Conservation (phyloP, 2,888 invertebrate species). For the Patella depressa region DNA sequence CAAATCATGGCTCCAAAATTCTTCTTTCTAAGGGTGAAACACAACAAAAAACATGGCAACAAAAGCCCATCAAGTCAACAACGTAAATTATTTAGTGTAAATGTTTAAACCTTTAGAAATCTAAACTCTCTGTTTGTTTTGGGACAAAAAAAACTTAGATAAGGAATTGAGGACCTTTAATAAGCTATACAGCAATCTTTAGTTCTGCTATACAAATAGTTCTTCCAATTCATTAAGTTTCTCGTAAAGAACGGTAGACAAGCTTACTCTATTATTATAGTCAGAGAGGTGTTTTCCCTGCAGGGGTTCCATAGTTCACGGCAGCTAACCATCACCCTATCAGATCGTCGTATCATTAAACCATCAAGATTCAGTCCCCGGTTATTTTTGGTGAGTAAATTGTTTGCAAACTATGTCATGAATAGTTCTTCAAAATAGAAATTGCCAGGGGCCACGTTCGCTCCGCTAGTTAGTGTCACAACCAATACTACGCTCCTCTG, state of each 20-base stretch:
- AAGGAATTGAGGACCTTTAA: not conserved
- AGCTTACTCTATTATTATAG: not conserved
- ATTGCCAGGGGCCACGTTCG: conserved; percentile 10
- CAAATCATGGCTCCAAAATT: too few relatives aligned
- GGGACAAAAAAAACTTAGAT: too few relatives aligned
- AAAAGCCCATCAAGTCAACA: too few relatives aligned
- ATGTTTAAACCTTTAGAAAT: too few relatives aligned
- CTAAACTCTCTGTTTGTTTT: too few relatives aligned
- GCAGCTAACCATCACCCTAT: not conserved
- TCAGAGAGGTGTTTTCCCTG: not conserved
- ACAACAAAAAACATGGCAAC: too few relatives aligned
- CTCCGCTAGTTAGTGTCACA: conserved; percentile 10
- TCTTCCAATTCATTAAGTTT: conserved; percentile 5
- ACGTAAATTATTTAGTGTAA: too few relatives aligned
- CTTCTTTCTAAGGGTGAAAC: too few relatives aligned
- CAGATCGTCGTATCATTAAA: conserved; percentile 10
- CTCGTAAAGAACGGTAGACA: not conserved
- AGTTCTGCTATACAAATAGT: not conserved
- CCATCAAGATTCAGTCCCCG: not conserved
- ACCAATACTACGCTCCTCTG: conserved; percentile 7
- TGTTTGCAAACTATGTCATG: conserved; percentile 13
- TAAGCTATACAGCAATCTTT: not conserved
- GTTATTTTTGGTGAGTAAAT: conserved; percentile 10
- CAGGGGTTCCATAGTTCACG: not conserved
- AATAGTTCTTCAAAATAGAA: conserved; percentile 13